Evolutionary conservation across 2,113 vertebrate species (phyloP).

Genomic region (Colistium nudipinnis): DNA sequence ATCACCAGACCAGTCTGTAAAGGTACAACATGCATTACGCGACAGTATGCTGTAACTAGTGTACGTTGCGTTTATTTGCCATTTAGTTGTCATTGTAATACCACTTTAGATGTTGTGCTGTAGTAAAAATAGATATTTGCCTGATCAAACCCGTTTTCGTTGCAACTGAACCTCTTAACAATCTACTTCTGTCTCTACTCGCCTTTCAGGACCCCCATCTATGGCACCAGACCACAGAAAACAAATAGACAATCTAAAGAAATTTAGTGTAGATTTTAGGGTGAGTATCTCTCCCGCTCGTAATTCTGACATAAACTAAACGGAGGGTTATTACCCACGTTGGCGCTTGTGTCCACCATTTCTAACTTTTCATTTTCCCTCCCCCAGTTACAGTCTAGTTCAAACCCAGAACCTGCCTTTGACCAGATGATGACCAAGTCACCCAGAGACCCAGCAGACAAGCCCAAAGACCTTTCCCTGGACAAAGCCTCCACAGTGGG

Average conservation of each 20-base stretch:
- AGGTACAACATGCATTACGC: too few species aligned
- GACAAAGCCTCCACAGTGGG: conserved; percentile 84
- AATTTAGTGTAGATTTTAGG: conserved; percentile 99
- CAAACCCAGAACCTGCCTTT: conserved; percentile 87
- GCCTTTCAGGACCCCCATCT: conserved; percentile 84
- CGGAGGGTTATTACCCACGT: neutral
- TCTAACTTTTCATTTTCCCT: conserved; percentile 12
- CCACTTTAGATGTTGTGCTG: neutral
- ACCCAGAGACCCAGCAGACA: conserved; percentile 88
- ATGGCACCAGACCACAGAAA: conserved; percentile 95
- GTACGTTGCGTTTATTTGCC: neutral
- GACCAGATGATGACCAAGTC: conserved; percentile 91
- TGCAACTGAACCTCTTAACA: neutral
- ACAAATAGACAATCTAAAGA: conserved; percentile 99
- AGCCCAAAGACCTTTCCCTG: conserved; percentile 89
- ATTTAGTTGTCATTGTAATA: neutral
- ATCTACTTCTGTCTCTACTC: conserved; percentile 1
- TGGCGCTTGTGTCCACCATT: neutral
- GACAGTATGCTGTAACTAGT: too few species aligned
- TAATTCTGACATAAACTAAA: neutral
- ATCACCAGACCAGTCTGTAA: conserved; percentile 91
- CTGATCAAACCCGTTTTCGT: neutral
- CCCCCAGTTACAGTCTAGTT: conserved; percentile 92
- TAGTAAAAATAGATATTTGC: neutral
- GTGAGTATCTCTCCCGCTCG: conserved; percentile 80